Evolutionary conservation across 2,888 invertebrate species (phyloP).

Genomic region (Dioctria linearis): DNA sequence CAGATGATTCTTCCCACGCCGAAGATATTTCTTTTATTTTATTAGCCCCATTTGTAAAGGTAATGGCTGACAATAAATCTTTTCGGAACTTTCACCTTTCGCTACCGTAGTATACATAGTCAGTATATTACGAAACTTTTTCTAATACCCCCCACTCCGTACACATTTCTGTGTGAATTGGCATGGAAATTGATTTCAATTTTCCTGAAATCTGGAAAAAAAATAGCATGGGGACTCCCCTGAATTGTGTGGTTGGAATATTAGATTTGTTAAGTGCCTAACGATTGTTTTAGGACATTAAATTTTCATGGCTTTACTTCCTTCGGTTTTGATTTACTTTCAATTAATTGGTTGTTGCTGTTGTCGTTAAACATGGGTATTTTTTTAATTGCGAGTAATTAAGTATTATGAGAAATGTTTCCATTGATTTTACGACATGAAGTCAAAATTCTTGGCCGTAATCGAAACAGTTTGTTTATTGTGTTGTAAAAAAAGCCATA

Average conservation of each 20-base stretch:
- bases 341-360: too few relatives aligned
- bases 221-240: background rate
- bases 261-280: conserved; percentile 45
- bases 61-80: conserved; percentile 57
- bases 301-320: conserved; percentile 35
- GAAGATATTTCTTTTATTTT: conserved; percentile 40
- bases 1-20: conserved; percentile 43
- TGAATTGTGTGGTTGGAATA: conserved; percentile 39
- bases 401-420: too few relatives aligned
- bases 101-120: background rate
- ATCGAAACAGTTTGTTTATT: too few relatives aligned
- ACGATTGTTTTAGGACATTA: conserved; percentile 45
- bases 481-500: too few relatives aligned
- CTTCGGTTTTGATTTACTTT: background rate
- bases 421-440: too few relatives aligned
- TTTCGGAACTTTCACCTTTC: conserved; percentile 54
- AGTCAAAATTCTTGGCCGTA: too few relatives aligned
- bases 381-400: too few relatives aligned
- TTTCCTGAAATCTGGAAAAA: background rate
- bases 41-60: conserved; percentile 58
- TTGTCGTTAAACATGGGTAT: too few relatives aligned
- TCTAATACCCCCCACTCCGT: conserved; percentile 53
- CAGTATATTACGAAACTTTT: conserved; percentile 56
- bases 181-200: conserved; percentile 46
- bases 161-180: conserved; percentile 13